Evolutionary conservation across 2,888 invertebrate genomes (phyloP), one percentile per base, ranked within the genome.

Genomic region (Kryphioiulus occultus): DNA sequence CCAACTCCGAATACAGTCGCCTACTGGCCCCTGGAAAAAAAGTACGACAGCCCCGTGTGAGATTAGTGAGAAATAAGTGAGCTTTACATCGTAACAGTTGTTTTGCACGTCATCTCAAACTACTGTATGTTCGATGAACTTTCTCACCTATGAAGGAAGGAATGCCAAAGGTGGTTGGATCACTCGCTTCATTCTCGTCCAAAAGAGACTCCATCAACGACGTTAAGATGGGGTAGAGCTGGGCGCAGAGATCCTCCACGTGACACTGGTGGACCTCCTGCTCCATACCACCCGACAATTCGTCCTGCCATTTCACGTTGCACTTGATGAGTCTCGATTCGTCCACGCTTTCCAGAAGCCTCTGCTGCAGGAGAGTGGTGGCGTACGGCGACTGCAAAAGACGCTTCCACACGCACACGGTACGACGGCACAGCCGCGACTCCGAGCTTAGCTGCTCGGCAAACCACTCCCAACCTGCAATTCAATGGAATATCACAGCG

Each of bases 241-340:
- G 95, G 15, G 93, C 92, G 39, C 94, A 93, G 30, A 95, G 94
- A 86, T 94, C 93, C 85, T 93, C 92, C 47, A 95, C 93, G 3
- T 85, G 42, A 92, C 95, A 95, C 89, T 94, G 94, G 93, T 92
- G 42, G 17, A 44, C 39, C 44, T 85, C 85, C 42, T 19, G 17
- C 44, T 85, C 85, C 47, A 94, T 90, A 12, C 94, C 93, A 35
- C 86, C 87, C 22, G 89, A 89, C 78, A 90, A 90, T 35, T 90
- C 90, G 89, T 93, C 93, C 59, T 92, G 92, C 91, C 92, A 93
- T 90, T 92, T 93, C 42, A 93, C 93, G 88, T 94, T 93, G 89
- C 94, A 92, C 88, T 90, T 89, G 91, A 93, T 94, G 90, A 96
- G 94, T 91, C 96, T 95, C 90, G 95, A 95, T 90, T 95, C 95